phyloP scores from a whole-genome alignment of 2,113 vertebrate genomes.

The Eulemur rufifrons region DNA sequence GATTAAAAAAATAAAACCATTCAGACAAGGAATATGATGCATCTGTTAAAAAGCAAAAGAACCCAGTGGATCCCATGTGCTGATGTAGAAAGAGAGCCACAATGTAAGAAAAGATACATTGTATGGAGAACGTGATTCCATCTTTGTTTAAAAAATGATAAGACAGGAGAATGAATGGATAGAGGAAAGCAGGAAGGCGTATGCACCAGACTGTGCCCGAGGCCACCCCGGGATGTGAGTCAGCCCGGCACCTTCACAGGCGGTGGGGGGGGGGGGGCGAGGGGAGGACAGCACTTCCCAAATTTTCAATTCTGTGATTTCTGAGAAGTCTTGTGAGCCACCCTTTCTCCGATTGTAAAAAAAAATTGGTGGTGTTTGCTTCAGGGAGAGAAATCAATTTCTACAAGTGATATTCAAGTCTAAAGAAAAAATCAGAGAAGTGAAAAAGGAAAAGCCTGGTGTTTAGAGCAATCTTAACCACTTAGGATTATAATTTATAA shows the following conservation, averaged over 20 bases:
- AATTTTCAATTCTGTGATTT: background rate
- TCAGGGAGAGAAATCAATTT: background rate
- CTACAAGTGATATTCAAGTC: background rate
- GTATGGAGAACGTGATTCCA: background rate
- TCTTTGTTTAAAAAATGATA: background rate
- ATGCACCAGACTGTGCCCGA: accelerated
- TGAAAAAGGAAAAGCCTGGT: accelerated
- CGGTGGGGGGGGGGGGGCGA: too few relatives aligned
- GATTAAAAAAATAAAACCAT: background rate
- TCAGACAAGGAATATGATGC: accelerated
- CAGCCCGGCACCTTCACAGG: background rate
- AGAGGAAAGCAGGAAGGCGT: background rate
- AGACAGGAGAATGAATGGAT: background rate
- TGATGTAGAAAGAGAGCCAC: accelerated
- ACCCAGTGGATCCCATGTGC: background rate
- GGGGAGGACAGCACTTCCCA: accelerated
- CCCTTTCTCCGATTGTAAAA: background rate
- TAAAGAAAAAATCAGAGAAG: background rate
- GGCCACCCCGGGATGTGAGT: background rate
- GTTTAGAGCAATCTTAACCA: accelerated
- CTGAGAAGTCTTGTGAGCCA: background rate
- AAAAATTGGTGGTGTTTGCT: background rate
- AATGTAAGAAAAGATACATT: background rate
- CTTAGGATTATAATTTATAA: accelerated
- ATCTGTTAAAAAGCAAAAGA: background rate